Conservation (phyloP, 2,888 invertebrate species). For the Trachelus tabidus region DNA sequence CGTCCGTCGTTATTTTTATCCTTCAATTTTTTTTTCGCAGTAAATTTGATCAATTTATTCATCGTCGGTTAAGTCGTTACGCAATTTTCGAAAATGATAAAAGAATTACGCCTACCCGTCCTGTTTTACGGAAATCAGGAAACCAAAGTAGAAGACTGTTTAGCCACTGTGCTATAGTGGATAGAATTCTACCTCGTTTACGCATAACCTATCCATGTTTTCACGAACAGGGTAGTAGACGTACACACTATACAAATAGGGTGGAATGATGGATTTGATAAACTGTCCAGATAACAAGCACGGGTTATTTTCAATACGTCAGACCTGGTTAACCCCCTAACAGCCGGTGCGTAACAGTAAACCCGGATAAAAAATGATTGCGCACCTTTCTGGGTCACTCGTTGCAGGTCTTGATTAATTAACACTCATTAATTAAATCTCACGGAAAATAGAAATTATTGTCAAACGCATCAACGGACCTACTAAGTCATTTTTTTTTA, state of each 20-base stretch:
- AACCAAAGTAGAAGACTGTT: neutral
- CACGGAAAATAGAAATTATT: constrained; percentile 17
- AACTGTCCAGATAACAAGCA: constrained; percentile 47
- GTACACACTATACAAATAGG: constrained; percentile 27
- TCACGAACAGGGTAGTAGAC: constrained; percentile 3
- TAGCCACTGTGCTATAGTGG: neutral
- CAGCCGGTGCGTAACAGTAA: constrained; percentile 1
- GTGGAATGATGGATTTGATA: constrained; percentile 50
- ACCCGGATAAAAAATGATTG: constrained; percentile 8
- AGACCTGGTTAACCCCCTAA: constrained; percentile 37
- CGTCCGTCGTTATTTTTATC: neutral
- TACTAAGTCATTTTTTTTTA: neutral
- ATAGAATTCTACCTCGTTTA: neutral
- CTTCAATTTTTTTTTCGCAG: neutral
- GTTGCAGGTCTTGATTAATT: constrained; percentile 38
- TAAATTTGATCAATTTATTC: neutral
- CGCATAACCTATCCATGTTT: constrained; percentile 8
- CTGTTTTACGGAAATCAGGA: neutral
- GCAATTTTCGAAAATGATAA: neutral
- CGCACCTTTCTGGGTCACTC: constrained; percentile 29
- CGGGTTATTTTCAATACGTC: constrained; percentile 51
- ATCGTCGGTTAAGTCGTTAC: neutral
- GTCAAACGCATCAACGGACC: neutral
- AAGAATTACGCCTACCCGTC: neutral
- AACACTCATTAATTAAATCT: constrained; percentile 38